Conservation (phyloP, 2,888 invertebrate species). For the Margaritifera margaritifera region DNA sequence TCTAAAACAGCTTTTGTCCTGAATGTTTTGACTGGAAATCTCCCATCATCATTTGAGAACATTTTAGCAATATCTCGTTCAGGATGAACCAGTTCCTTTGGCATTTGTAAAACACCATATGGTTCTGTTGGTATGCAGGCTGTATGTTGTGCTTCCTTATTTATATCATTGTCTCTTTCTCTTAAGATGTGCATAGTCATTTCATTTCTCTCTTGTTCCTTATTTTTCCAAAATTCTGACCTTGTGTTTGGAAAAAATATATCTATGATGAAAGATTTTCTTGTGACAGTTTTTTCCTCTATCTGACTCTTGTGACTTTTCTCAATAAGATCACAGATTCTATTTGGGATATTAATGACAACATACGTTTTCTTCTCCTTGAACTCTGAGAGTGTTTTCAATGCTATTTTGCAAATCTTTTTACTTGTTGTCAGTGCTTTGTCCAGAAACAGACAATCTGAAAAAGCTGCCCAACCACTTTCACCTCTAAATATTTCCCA, state of each 20-base stretch:
- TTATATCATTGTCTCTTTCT: too few species aligned
- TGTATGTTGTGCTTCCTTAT: too few species aligned
- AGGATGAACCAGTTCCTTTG: too few species aligned
- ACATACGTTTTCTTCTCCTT: neutral
- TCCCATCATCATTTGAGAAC: too few species aligned
- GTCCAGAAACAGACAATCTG: conserved; percentile 12
- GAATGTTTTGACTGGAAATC: too few species aligned
- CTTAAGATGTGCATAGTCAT: too few species aligned
- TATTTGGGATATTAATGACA: too few species aligned
- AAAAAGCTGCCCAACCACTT: conserved; percentile 1
- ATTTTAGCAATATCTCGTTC: too few species aligned
- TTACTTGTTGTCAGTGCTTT: conserved; percentile 4
- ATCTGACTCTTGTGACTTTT: neutral
- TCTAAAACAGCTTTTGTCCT: too few species aligned
- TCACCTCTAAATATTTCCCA: conserved; percentile 11
- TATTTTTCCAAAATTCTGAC: conserved; percentile 2
- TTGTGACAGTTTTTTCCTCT: conserved; percentile 3
- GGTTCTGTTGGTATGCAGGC: too few species aligned
- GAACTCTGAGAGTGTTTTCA: conserved; percentile 6
- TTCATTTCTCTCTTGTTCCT: neutral
- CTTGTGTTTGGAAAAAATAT: conserved; percentile 15
- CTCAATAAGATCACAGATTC: too few species aligned
- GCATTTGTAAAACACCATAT: too few species aligned
- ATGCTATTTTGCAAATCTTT: conserved; percentile 7
- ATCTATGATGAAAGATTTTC: conserved; percentile 9